Evolutionary conservation across 2,888 invertebrate genomes (phyloP), one percentile per base, ranked within the genome.

Genomic region (Keiferia lycopersicella): DNA sequence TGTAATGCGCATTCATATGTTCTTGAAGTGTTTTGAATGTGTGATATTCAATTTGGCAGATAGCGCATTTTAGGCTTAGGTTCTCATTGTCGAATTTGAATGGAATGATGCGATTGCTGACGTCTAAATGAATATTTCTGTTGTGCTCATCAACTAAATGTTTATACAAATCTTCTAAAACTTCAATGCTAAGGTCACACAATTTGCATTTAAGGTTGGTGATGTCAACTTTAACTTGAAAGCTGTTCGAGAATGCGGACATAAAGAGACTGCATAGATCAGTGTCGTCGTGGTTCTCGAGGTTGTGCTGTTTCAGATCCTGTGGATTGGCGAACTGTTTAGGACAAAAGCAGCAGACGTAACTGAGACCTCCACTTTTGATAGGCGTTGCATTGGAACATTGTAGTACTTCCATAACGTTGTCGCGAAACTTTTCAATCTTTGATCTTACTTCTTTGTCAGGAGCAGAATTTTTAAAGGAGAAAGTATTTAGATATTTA

Each of bases 331-430:
- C 71, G 61, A 71, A 84, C 45, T 84, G 77, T n/a, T 77, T 68
- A 0, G 73, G 60, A 63, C 88, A 88, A 65, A 84, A 88, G 2
- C 81, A 77, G 67, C 88, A 88, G 0, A 76, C 68, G 65, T 82
- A 88, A 0, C 84, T 85, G 0, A 79, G 77, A 0, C 84, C 82
- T 0, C 77, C 78, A 51, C 79, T 77, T 16, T 81, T 76, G 6
- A 88, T 84, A 0, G 88, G 88, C 0, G 88, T 88, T 0, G 88
- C 88, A 57, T 88, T 89, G 0, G 88, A 82, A 64, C 78, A 30
- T 30, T 20, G 10, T 26, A 61, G 18, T 16, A 26, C 14, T 50
- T 50, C 34, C 8, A 16, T 16, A 38, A 50, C 20, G 48, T 61
- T 61, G 11, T 30, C 16, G 1, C 39, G 50, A 48, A 50, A 18